phyloP scores from a whole-genome alignment of 1,140 invertebrate species.

The Rhopalosiphum maidis region DNA sequence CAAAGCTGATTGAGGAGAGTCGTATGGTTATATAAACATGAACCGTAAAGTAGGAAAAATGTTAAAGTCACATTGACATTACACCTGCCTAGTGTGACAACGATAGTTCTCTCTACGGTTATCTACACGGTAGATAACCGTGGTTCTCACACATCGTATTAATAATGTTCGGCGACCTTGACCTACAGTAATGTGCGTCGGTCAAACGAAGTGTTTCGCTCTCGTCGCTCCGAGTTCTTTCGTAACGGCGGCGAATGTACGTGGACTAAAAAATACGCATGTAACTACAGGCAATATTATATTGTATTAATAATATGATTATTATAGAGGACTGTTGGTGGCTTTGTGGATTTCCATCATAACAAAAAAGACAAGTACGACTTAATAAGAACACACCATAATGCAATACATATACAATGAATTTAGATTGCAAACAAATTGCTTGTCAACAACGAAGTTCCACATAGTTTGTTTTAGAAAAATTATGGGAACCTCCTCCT shows the following conservation, averaged over 20 bases:
- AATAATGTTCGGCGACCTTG: conserved; percentile 11
- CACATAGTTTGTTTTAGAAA: no score
- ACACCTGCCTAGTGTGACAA: not conserved
- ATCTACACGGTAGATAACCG: no score
- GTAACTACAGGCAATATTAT: not conserved
- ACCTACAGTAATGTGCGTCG: conserved; percentile 29
- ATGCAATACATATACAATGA: not conserved
- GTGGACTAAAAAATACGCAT: not conserved
- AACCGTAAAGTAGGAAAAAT: not conserved
- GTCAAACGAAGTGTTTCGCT: not conserved
- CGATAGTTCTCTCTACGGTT: not conserved
- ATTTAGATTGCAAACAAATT: not conserved
- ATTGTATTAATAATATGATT: not conserved
- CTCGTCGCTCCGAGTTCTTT: not conserved
- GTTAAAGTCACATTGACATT: not conserved
- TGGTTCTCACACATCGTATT: conserved; percentile 11
- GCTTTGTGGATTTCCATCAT: not conserved
- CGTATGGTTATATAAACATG: not conserved
- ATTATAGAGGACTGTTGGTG: not conserved
- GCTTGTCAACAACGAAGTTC: not conserved
- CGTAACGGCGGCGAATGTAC: not conserved
- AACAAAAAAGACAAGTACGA: not conserved
- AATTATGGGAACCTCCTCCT: no score
- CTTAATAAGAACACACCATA: not conserved
- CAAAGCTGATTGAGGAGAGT: not conserved